Percentiles rank a stretch among this genome's conserved stretches.
Conservation (phyloP, 1,140 invertebrate genomes). For the Plectus sambesii region DNA sequence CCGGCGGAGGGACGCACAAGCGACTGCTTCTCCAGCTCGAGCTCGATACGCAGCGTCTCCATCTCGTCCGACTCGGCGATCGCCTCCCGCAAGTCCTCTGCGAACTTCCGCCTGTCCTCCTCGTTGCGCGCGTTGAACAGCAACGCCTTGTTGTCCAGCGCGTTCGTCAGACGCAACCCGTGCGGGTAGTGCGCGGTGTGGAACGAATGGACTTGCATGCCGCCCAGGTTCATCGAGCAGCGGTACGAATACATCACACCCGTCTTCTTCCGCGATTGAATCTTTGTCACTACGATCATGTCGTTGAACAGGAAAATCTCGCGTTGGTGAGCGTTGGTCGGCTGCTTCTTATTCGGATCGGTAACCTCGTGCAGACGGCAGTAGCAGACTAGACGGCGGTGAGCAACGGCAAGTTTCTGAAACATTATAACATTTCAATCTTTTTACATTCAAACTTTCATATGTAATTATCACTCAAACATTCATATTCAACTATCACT, state of each 20-base stretch:
- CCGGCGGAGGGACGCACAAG: constrained; percentile 1
- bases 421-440: no score
- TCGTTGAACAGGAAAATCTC: constrained; percentile 99
- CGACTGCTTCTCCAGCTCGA: constrained; percentile 40
- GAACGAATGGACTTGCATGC: constrained; percentile 12
- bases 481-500: no score
- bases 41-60: constrained; percentile 37
- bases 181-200: constrained; percentile 17
- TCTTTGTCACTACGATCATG: constrained; percentile 66
- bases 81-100: constrained; percentile 38
- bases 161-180: constrained; percentile 19
- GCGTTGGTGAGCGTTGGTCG: constrained; percentile 84
- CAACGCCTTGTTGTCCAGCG: constrained; percentile 16
- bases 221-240: constrained; percentile 17
- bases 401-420: constrained; percentile 74
- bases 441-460: no score
- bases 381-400: constrained; percentile 93
- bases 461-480: no score
- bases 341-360: constrained; percentile 88
- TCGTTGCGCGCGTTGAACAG: constrained; percentile 42
- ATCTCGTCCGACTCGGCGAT: constrained; percentile 40
- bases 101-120: no score
- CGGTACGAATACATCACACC: constrained; percentile 22
- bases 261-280: constrained; percentile 9
- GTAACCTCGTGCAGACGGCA: constrained; percentile 94